These are phyloP conservation scores for Luperina nickerlii DNA, from an alignment of 2,888 invertebrate genomes.

Conservation along the genomic window DNA sequence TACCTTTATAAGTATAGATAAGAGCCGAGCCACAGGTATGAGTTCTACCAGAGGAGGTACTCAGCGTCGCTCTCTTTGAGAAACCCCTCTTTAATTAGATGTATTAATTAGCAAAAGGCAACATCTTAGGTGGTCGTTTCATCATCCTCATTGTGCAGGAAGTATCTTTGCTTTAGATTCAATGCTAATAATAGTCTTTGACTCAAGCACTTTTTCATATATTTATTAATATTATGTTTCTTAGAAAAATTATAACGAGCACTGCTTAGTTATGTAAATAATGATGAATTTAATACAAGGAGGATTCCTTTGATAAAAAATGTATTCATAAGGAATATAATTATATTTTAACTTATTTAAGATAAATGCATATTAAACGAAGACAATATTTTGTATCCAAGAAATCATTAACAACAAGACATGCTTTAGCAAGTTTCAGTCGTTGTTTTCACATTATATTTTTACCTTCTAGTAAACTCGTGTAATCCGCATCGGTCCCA, in stretches of 20 bases:
- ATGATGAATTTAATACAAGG: constrained; percentile 32
- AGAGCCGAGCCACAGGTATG: constrained; percentile 51
- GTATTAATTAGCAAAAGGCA: constrained; percentile 70
- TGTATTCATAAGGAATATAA: constrained; percentile 11
- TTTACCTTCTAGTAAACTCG: background rate
- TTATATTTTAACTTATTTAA: background rate
- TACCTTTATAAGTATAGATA: constrained; percentile 65
- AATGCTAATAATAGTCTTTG: constrained; percentile 32
- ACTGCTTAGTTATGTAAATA: constrained; percentile 37
- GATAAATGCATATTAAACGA: constrained; percentile 7
- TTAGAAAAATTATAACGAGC: constrained; percentile 38
- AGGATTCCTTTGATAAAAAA: constrained; percentile 39
- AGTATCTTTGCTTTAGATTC: constrained; percentile 39
- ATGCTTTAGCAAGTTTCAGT: background rate
- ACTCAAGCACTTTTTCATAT: constrained; percentile 28
- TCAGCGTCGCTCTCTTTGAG: constrained; percentile 55
- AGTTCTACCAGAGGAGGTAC: constrained; percentile 45
- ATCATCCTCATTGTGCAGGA: constrained; percentile 51
- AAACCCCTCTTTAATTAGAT: constrained; percentile 70
- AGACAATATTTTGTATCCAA: constrained; percentile 9
- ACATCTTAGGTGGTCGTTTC: constrained; percentile 51
- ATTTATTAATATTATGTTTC: constrained; percentile 26
- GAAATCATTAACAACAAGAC: background rate
- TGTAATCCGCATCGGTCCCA: constrained; percentile 1
- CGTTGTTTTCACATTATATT: background rate